Conservation (phyloP, 2,888 invertebrate species). For the Tuta absoluta region DNA sequence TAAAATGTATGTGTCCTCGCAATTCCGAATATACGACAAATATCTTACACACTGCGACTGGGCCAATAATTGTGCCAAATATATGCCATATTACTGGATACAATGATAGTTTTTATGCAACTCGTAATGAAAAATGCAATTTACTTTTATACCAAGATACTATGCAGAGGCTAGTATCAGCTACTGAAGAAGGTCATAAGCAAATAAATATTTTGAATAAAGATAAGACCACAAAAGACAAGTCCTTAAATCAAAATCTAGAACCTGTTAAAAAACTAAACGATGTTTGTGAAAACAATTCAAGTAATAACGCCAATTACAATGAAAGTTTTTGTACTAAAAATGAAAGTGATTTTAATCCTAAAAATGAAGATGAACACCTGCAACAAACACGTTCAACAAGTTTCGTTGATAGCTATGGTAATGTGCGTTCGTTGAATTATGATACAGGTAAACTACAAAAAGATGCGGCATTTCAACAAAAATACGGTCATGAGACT, state of each 20-base stretch:
- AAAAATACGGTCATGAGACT: not conserved
- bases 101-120: not conserved
- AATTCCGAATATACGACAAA: slow-evolving; percentile 8
- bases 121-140: not conserved
- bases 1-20: not conserved
- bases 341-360: not conserved
- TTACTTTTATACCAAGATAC: not conserved
- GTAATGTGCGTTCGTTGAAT: not conserved
- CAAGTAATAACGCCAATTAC: not conserved
- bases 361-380: not conserved
- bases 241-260: no score
- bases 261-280: not conserved
- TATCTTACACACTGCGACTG: not conserved
- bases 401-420: not conserved
- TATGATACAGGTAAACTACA: not conserved
- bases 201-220: no score
- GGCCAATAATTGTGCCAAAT: not conserved
- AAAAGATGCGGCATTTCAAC: not conserved
- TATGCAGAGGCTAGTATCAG: not conserved
- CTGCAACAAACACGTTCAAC: not conserved
- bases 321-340: not conserved
- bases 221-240: no score
- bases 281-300: not conserved
- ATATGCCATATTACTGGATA: not conserved
- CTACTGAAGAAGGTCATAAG: not conserved